Percentiles rank a stretch among this genome's conserved stretches.
These are phyloP conservation scores for Oikopleura dioica DNA, from an alignment of 23 tunicate genomes.

Conservation along the genomic window DNA sequence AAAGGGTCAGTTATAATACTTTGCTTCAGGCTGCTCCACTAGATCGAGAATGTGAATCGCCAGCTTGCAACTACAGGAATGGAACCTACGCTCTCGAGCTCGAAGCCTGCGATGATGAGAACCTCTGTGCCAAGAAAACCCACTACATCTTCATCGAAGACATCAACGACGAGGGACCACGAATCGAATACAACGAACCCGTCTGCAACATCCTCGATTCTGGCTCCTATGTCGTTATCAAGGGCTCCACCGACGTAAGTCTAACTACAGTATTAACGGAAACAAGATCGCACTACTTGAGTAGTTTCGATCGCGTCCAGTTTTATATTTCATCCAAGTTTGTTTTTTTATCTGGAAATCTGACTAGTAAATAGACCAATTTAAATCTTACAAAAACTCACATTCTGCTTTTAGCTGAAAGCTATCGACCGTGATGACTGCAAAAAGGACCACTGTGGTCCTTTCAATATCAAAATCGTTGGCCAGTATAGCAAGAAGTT, in stretches of 20 bases:
- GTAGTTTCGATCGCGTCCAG: too few species aligned
- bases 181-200: neutral
- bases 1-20: too few species aligned
- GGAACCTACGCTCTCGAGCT: neutral
- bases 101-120: neutral
- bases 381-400: too few species aligned
- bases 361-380: too few species aligned
- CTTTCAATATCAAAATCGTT: neutral
- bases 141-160: neutral
- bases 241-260: too few species aligned
- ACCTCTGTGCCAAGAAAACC: neutral
- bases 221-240: neutral
- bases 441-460: conserved; percentile 1
- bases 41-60: neutral
- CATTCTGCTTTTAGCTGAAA: neutral
- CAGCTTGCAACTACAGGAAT: neutral
- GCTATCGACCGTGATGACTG: conserved; percentile 13
- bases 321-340: too few species aligned
- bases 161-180: neutral
- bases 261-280: too few species aligned
- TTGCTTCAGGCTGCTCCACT: neutral
- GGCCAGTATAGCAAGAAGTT: neutral
- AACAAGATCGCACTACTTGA: too few species aligned
- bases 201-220: neutral
- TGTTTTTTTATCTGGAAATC: too few species aligned